Base-by-base conservation (phyloP, 2,113 vertebrate species). In the Clarias magur region DNA sequence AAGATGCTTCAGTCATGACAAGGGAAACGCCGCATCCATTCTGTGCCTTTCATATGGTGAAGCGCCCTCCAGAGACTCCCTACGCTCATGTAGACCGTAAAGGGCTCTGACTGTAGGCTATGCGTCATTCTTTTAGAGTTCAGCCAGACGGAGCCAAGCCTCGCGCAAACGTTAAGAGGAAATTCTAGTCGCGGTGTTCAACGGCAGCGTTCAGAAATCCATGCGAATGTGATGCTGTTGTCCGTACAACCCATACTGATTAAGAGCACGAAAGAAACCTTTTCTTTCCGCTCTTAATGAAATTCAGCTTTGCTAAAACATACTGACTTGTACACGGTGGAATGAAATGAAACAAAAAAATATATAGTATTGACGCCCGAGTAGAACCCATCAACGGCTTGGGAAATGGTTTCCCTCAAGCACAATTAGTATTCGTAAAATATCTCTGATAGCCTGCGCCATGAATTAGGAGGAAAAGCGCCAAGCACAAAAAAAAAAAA, bases 101-200 rank as follows among this genome's bases (percentile, higher is more conserved):
- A 82, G 79, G 85, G 30, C 53, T 82, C 67, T 86, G 85, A 81
- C 65, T 86, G 85, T 62, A 72, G 85, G 79, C 65, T 86, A 73
- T 86, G 79, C n/a, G 79, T 82, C 81, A 87, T 23, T 83, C 86
- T 68, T 38, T 87, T 65, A 21, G 60, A 85, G 60, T 75, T 73
- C 54, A 82, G 79, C 79, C 85, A 81, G 54, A 81, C 15, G 30
- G 65, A 87, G 80, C 72, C 60, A 65, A 25, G 60, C 68, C 59
- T 76, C 25, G 4, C 67, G 73, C 80, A 30, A n/a, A 75, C 68
- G 27, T 72, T n/a, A 53, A 62, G 85, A 75, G 79, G 67, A 68
- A 87, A 87, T 63, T 82, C 38, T 62, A 68, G 75, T 56, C 34
- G 23, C 13, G 57, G 70, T 38, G 70, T 38, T 11, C 1, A 62